Conservation (phyloP, 2,797 vertebrate genomes). For the Poeciliopsis paucimaculata region DNA sequence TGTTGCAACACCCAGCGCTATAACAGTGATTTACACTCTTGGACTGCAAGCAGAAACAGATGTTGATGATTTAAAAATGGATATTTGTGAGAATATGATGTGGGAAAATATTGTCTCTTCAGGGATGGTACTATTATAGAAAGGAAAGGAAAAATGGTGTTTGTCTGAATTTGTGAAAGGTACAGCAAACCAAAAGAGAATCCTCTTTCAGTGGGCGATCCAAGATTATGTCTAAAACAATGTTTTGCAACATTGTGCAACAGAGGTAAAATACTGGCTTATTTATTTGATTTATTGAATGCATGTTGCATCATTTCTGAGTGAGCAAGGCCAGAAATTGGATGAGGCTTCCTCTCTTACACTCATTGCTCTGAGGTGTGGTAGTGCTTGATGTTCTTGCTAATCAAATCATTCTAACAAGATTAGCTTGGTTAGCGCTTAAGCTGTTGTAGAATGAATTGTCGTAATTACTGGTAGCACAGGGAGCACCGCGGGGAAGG, state of each 20-base stretch:
- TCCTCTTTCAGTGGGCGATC: neutral
- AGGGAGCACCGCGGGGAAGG: conserved; percentile 45
- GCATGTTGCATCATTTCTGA: conserved; percentile 20
- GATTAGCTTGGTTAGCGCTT: conserved; percentile 69
- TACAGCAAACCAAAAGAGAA: neutral
- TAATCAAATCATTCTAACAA: conserved; percentile 70
- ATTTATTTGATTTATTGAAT: conserved; percentile 18
- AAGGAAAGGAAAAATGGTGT: conserved; percentile 7
- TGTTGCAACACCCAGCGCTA: conserved; percentile 66
- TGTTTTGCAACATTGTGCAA: conserved; percentile 51
- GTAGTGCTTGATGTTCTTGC: conserved; percentile 47
- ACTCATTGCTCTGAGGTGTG: conserved; percentile 58
- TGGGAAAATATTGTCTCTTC: conserved; percentile 23
- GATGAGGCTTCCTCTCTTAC: conserved; percentile 27
- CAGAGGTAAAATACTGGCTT: conserved; percentile 14
- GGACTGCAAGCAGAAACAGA: conserved; percentile 61
- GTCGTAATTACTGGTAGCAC: conserved; percentile 68
- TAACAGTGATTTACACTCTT: conserved; percentile 56
- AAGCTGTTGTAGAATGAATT: conserved; percentile 69
- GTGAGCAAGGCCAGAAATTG: conserved; percentile 39
- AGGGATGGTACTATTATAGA: conserved; percentile 23
- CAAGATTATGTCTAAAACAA: conserved; percentile 25
- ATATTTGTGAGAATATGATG: conserved; percentile 20
- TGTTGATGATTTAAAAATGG: conserved; percentile 54
- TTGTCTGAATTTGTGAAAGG: conserved; percentile 21